phyloP scores from a whole-genome alignment of 2,797 vertebrate species.

The Hydrophis major region DNA sequence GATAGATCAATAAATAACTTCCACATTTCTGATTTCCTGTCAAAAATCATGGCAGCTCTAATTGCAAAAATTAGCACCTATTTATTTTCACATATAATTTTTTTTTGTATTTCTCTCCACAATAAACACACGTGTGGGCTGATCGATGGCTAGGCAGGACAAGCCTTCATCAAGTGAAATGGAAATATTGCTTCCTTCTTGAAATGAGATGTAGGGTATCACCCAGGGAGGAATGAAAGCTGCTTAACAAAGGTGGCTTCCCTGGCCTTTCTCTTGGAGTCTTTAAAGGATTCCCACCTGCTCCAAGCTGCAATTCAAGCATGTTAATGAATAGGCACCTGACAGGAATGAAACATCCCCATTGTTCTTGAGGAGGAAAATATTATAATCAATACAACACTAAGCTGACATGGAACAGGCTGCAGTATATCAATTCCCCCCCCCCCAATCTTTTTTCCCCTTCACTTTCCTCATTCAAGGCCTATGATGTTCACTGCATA shows the following conservation, averaged over 20 bases:
- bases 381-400: slow-evolving; percentile 5
- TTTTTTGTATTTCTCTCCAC: too few relatives aligned
- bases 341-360: slow-evolving; percentile 5
- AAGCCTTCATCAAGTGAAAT: neutral
- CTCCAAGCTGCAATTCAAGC: neutral
- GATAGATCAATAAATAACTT: neutral
- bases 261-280: neutral
- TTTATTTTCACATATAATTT: neutral
- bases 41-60: neutral
- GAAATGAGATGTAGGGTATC: neutral
- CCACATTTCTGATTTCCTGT: neutral
- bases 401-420: slow-evolving; percentile 11
- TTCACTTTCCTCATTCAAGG: slow-evolving; percentile 35
- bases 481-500: slow-evolving; percentile 36
- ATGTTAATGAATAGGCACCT: neutral
- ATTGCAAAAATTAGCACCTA: neutral
- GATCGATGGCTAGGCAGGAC: neutral
- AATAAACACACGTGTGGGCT: neutral
- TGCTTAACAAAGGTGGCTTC: neutral
- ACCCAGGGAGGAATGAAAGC: neutral
- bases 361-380: slow-evolving; percentile 7
- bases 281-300: neutral
- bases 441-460: neutral
- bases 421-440: neutral
- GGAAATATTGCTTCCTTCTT: neutral